Evolutionary conservation across 2,113 vertebrate genomes (phyloP).

Genomic region (Muscicapa adusta): DNA sequence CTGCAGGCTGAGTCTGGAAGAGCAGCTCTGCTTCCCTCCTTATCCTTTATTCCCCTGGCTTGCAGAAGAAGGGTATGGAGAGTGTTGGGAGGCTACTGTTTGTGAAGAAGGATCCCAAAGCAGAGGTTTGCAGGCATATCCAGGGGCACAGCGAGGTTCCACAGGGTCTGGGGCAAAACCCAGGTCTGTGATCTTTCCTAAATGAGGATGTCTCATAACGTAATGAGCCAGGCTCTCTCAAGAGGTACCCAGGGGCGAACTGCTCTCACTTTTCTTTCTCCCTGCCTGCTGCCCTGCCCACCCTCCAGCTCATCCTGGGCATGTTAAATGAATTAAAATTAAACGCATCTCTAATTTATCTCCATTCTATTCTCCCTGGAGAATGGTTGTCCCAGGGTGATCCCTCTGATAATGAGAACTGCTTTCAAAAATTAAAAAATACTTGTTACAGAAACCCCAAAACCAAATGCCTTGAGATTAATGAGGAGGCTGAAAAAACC

Average conservation of each 20-base stretch:
- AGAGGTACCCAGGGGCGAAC: conserved; percentile 8
- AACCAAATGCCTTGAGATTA: conserved; percentile 33
- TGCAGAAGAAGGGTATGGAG: background rate
- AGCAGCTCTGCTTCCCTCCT: background rate
- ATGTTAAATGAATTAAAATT: conserved; percentile 43
- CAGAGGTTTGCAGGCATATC: background rate
- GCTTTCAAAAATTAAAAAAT: conserved; percentile 26
- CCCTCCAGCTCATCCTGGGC: conserved; percentile 35
- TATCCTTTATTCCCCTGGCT: background rate
- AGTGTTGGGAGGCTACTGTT: background rate
- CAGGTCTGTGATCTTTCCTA: conserved; percentile 45
- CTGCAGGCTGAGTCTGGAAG: background rate
- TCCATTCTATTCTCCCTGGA: conserved; percentile 21
- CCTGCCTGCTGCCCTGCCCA: background rate
- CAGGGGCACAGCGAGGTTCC: background rate
- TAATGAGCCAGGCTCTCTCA: background rate
- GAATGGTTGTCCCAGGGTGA: conserved; percentile 46
- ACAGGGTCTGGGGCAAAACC: conserved; percentile 10
- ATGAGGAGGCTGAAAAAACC: background rate
- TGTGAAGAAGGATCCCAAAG: background rate
- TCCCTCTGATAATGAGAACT: conserved; percentile 16
- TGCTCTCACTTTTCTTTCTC: conserved; percentile 28
- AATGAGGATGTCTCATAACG: background rate
- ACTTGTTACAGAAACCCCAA: conserved; percentile 20
- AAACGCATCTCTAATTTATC: conserved; percentile 43